Conservation (phyloP, 2,888 invertebrate species). For the Lochmaea crataegi region DNA sequence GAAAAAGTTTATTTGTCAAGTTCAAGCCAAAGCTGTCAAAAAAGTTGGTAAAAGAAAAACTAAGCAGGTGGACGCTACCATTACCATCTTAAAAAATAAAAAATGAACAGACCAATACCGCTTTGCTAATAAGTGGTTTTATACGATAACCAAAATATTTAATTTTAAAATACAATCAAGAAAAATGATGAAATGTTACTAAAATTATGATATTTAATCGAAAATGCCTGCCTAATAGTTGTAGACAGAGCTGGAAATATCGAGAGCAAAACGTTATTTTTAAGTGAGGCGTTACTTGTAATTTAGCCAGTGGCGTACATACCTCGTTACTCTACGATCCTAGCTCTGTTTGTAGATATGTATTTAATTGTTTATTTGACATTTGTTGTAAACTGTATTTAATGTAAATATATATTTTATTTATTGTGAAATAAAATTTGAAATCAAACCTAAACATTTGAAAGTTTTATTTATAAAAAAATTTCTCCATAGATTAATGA, state of each 20-base stretch:
- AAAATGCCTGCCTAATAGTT: slow-evolving; percentile 11
- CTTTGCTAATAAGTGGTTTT: neutral
- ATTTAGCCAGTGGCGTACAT: too few relatives aligned
- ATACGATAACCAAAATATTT: too few relatives aligned
- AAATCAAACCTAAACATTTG: too few relatives aligned
- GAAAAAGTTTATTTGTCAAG: slow-evolving; percentile 77
- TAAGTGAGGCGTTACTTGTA: too few relatives aligned
- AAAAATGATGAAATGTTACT: too few relatives aligned
- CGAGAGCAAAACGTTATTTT: too few relatives aligned
- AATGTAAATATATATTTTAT: slow-evolving; percentile 11
- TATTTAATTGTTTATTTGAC: slow-evolving; percentile 1
- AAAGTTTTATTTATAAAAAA: neutral
- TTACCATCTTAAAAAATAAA: slow-evolving; percentile 18
- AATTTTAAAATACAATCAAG: too few relatives aligned
- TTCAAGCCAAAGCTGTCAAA: slow-evolving; percentile 54
- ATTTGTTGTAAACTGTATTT: slow-evolving; percentile 14
- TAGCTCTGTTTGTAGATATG: neutral
- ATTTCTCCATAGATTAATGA: neutral
- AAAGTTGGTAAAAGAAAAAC: slow-evolving; percentile 38
- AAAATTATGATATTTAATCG: neutral
- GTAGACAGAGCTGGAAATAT: neutral
- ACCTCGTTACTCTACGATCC: too few relatives aligned
- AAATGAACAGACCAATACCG: too few relatives aligned
- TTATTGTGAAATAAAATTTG: slow-evolving; percentile 11
- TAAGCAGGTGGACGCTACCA: slow-evolving; percentile 42